A percentile compares a stretch with the other conserved stretches of the same genome.
Evolutionary conservation across 2,113 vertebrate genomes (phyloP).

Genomic region (Ranitomeya imitator): DNA sequence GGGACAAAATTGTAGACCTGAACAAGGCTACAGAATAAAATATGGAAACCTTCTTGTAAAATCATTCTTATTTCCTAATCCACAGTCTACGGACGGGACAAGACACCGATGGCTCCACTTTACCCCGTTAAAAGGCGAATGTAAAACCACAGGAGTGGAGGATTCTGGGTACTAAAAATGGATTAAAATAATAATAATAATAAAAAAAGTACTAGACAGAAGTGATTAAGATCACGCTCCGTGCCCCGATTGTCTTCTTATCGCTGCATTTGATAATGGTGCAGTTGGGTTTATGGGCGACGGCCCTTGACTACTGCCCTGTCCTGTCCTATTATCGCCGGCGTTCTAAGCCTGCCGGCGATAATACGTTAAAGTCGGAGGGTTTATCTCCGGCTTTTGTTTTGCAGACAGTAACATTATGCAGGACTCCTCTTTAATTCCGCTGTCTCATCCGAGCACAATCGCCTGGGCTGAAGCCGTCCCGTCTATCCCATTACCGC

Average conservation of each 20-base stretch:
- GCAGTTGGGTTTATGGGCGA: slow-evolving; percentile 11
- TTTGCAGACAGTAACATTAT: slow-evolving; percentile 19
- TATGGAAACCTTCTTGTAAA: too few relatives aligned
- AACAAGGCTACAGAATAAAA: too few relatives aligned
- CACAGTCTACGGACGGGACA: not conserved
- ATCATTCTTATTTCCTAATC: too few relatives aligned
- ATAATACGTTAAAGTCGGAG: not conserved
- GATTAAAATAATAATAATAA: not conserved
- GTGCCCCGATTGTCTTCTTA: not conserved
- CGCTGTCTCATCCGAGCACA: not conserved
- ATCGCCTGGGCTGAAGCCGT: not conserved
- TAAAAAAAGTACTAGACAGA: not conserved
- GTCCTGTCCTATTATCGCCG: not conserved
- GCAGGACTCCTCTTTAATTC: slow-evolving; percentile 15
- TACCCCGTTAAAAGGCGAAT: not conserved
- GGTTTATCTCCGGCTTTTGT: slow-evolving; percentile 4
- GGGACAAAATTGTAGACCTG: too few relatives aligned
- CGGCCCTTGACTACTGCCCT: slow-evolving; percentile 14
- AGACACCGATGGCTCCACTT: not conserved
- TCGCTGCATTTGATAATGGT: slow-evolving; percentile 44
- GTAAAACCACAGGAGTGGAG: not conserved
- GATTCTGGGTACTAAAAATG: slow-evolving; percentile 1
- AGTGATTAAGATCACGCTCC: slow-evolving; percentile 3
- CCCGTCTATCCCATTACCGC: not conserved
- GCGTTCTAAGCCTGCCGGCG: not conserved